A percentile compares a stretch with the other conserved stretches of the same genome.
phyloP scores from a whole-genome alignment of 2,888 invertebrate species.

The Mantis religiosa region DNA sequence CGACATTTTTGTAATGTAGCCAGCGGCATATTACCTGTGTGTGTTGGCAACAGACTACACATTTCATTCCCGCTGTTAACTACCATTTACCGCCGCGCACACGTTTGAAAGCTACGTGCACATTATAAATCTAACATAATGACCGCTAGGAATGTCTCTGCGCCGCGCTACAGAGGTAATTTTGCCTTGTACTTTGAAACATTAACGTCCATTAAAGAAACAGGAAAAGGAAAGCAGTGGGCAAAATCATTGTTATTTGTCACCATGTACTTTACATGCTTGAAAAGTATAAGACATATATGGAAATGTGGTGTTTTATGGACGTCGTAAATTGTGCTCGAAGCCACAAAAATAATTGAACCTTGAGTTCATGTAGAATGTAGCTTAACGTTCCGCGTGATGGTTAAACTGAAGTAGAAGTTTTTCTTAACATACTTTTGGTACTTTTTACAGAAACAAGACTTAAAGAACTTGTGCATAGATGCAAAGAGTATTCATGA shows the following conservation, averaged over 20 bases:
- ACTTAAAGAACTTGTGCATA: too few species aligned
- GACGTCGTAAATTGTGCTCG: background rate
- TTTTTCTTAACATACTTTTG: background rate
- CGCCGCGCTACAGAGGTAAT: background rate
- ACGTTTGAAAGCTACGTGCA: background rate
- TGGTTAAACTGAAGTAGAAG: background rate
- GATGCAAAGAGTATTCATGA: too few species aligned
- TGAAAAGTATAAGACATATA: background rate
- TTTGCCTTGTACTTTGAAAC: background rate
- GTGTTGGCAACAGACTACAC: background rate
- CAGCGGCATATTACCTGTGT: background rate
- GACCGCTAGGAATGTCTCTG: background rate
- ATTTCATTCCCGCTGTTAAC: conserved; percentile 5
- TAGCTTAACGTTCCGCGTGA: background rate
- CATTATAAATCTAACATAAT: background rate
- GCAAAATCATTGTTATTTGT: background rate
- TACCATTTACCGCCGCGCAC: conserved; percentile 1
- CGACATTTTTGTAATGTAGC: background rate
- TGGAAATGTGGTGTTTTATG: background rate
- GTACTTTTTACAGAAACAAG: too few species aligned
- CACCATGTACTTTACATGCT: background rate
- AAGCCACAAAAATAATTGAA: background rate
- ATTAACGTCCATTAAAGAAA: background rate
- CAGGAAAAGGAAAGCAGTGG: background rate
- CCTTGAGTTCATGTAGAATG: background rate